These are phyloP conservation scores for Blastomussa wellsi DNA, from an alignment of 92 coral and sea anemone species.

Conservation along the genomic window DNA sequence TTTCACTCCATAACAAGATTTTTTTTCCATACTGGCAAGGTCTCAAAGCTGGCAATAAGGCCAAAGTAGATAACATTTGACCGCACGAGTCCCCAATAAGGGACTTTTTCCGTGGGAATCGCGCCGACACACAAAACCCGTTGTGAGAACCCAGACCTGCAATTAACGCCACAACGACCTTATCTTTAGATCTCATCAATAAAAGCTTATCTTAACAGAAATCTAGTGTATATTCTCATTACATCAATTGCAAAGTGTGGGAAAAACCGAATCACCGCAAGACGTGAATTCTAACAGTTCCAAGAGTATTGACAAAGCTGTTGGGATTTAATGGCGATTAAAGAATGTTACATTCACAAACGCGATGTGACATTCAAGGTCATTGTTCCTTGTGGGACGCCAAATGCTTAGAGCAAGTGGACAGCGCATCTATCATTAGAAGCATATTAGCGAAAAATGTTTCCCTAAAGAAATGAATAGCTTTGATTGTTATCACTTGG, in stretches of 20 bases:
- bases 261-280: slow-evolving; percentile 26
- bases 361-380: slow-evolving; percentile 4
- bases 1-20: slow-evolving; percentile 37
- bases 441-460: slow-evolving; percentile 27
- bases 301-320: not conserved
- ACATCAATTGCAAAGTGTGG: slow-evolving; percentile 36
- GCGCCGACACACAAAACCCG: not conserved
- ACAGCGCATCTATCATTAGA: slow-evolving; percentile 9
- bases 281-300: not conserved
- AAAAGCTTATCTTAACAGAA: slow-evolving; percentile 32
- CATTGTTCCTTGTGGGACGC: slow-evolving; percentile 33
- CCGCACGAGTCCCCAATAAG: slow-evolving; percentile 28
- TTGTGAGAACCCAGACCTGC: slow-evolving; percentile 36
- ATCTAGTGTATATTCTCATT: slow-evolving; percentile 49
- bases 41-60: slow-evolving; percentile 35
- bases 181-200: slow-evolving; percentile 61
- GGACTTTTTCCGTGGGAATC: slow-evolving; percentile 41
- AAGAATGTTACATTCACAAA: slow-evolving; percentile 19
- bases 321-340: not conserved
- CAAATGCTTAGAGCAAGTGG: not conserved
- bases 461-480: slow-evolving; percentile 8
- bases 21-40: slow-evolving; percentile 34
- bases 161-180: slow-evolving; percentile 37
- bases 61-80: slow-evolving; percentile 43
- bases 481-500: slow-evolving; percentile 20